Evolutionary conservation across 2,113 vertebrate genomes (phyloP).

Genomic region (Dicrurus megarhynchus): DNA sequence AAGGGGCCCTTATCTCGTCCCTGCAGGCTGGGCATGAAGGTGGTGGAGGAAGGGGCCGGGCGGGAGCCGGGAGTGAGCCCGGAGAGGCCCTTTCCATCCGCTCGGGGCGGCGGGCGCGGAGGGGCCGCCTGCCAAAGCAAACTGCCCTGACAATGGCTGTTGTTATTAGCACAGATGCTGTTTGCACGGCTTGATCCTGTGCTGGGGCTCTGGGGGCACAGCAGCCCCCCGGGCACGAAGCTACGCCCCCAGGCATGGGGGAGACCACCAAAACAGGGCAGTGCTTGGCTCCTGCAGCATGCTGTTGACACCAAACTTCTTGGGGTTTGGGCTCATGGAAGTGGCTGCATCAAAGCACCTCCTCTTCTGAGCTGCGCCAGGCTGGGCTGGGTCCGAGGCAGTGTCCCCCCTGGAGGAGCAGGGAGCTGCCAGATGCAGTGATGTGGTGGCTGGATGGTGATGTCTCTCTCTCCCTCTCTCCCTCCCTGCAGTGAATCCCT

Average conservation of each 20-base stretch:
- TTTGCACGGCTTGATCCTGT: background rate
- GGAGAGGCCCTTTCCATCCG: background rate
- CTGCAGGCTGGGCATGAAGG: background rate
- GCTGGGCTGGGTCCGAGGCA: fast-evolving
- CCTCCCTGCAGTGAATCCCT: constrained; percentile 84
- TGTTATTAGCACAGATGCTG: fast-evolving
- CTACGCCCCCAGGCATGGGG: fast-evolving
- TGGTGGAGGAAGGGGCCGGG: background rate
- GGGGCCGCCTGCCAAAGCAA: constrained; percentile 31
- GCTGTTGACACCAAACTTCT: fast-evolving
- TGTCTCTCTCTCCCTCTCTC: background rate
- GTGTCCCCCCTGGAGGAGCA: fast-evolving
- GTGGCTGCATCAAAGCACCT: background rate
- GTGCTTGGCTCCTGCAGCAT: background rate
- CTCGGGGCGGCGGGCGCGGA: fast-evolving
- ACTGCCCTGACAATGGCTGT: background rate
- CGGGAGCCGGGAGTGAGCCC: background rate
- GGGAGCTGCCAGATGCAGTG: fast-evolving
- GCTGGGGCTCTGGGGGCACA: background rate
- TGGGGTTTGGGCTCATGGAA: background rate
- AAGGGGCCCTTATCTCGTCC: background rate
- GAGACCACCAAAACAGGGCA: background rate
- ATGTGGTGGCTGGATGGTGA: background rate
- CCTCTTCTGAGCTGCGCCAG: fast-evolving
- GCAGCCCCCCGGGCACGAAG: background rate